phyloP scores from a whole-genome alignment of 2,888 invertebrate species.

The Lasius fuliginosus region DNA sequence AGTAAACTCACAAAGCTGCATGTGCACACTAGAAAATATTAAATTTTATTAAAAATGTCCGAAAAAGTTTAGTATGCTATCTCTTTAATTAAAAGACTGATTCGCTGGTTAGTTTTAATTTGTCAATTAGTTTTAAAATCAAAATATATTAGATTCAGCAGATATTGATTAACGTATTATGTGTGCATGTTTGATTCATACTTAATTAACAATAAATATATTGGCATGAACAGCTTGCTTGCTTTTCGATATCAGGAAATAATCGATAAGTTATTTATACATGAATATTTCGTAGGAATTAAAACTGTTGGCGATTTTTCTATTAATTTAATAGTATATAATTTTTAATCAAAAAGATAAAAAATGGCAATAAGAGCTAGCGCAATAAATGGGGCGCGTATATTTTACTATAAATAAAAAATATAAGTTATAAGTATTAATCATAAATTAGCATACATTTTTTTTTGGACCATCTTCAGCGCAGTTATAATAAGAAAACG shows the following conservation, averaged over 20 bases:
- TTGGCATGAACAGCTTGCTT: neutral
- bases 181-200: neutral
- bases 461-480: too few relatives aligned
- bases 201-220: neutral
- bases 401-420: too few relatives aligned
- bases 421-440: too few relatives aligned
- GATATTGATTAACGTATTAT: neutral
- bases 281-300: neutral
- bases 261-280: neutral
- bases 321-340: neutral
- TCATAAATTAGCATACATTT: too few relatives aligned
- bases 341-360: too few relatives aligned
- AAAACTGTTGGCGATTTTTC: neutral
- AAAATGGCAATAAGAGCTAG: too few relatives aligned
- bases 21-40: neutral
- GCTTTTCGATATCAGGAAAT: neutral
- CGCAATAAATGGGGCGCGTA: too few relatives aligned
- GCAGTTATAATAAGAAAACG: too few relatives aligned
- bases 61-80: neutral
- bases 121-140: neutral
- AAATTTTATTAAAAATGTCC: neutral
- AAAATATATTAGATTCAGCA: neutral
- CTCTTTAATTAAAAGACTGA: constrained; percentile 5
- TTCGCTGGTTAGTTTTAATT: neutral
- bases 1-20: neutral